Evolutionary conservation across 2,113 vertebrate genomes (phyloP).

Genomic region (Tauraco erythrolophus): DNA sequence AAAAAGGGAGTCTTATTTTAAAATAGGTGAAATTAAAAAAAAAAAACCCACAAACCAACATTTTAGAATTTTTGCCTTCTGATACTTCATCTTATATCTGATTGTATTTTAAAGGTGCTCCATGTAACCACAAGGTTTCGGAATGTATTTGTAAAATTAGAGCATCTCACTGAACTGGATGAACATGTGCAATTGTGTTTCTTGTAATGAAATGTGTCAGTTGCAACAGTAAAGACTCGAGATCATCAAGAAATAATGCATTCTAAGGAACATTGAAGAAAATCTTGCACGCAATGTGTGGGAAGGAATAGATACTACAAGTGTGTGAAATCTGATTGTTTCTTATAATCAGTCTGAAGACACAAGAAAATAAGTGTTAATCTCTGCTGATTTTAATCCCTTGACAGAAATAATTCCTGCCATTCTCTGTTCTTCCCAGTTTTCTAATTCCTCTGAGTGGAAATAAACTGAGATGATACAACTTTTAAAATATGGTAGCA

Average conservation of each 20-base stretch:
- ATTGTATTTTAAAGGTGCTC: background rate
- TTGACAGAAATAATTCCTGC: background rate
- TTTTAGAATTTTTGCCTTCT: background rate
- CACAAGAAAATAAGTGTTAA: background rate
- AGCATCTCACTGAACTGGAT: background rate
- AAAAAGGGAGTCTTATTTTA: background rate
- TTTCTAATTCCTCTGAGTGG: background rate
- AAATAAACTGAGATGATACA: background rate
- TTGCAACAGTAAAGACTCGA: background rate
- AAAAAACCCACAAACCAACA: background rate
- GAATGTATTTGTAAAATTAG: background rate
- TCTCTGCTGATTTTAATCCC: background rate
- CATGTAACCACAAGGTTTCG: background rate
- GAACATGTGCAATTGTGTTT: background rate
- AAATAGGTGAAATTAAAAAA: background rate
- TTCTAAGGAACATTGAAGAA: background rate
- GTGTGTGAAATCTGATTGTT: background rate
- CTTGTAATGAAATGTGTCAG: background rate
- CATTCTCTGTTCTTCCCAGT: background rate
- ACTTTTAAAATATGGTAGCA: background rate
- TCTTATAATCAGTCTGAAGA: background rate
- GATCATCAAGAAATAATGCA: background rate
- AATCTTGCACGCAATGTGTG: accelerated
- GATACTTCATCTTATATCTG: background rate
- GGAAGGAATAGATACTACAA: background rate